phyloP scores from a whole-genome alignment of 2,797 vertebrate genomes.

The Ciconia nigra region DNA sequence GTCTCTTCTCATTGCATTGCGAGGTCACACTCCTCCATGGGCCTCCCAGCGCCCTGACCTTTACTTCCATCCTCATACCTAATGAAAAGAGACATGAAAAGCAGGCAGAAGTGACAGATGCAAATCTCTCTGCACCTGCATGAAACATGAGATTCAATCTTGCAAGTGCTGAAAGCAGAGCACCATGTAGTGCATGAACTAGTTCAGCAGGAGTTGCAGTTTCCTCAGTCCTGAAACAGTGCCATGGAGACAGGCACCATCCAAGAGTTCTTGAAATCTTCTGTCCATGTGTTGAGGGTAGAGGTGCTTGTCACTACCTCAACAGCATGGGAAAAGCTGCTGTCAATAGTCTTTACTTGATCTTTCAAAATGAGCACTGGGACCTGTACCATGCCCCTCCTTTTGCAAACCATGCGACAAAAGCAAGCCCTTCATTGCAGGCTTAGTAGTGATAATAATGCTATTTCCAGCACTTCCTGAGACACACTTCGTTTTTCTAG shows the following conservation, averaged over 20 bases:
- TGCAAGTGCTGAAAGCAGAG: not conserved
- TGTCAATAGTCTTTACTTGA: not conserved
- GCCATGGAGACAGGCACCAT: not conserved
- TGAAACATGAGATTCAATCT: not conserved
- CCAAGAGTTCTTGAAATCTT: not conserved
- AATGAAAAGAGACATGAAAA: not conserved
- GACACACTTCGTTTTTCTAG: not conserved
- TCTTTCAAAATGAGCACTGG: not conserved
- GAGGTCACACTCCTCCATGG: not conserved
- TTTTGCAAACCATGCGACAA: not conserved
- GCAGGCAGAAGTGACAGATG: not conserved
- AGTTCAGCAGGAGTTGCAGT: not conserved
- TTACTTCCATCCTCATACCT: not conserved
- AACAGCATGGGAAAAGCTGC: not conserved
- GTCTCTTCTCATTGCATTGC: not conserved
- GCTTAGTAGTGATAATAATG: not conserved
- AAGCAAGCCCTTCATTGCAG: not conserved
- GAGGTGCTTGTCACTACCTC: not conserved
- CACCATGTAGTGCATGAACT: not conserved
- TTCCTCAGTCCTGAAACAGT: not conserved
- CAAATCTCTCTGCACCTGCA: not conserved
- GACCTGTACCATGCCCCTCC: not conserved
- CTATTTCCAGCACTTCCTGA: not conserved
- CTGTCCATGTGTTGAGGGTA: not conserved
- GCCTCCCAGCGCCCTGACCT: not conserved